Base-by-base conservation (phyloP, 2,888 invertebrate species). In the Parelbella ahira region DNA sequence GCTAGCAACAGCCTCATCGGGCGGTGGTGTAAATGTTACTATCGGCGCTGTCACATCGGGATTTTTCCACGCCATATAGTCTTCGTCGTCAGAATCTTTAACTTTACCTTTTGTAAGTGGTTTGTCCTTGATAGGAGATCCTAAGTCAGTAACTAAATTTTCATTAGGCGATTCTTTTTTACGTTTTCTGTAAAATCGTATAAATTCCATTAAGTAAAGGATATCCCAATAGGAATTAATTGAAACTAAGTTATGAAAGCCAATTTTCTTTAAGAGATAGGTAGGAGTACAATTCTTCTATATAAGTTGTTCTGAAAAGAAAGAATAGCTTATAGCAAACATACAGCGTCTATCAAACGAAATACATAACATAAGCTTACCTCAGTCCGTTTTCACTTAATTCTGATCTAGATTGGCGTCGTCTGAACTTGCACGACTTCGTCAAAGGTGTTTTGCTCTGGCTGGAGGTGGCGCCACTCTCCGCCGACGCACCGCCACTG, bases 11-110 rank as follows among this genome's bases (percentile, higher is more conserved):
- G 69, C 66, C 10, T 76, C 74, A 10, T 84, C 84, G 0, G 80
- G 71, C 1, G 83, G 82, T 25, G 84, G 84, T 9, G 83, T 84
- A 41, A 87, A 83, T 3, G 87, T 86, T 2, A 87, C 86, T 48
- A 83, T 74, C 2, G 87, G 86, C 8, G 79, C 63, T 1, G 63
- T 67, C 1, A 63, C 21, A 36, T 82, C 77, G 2, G 84, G 82
- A 34, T 86, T 82, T 50, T 82, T 82, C 87, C 87, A 87, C 47
- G 69, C 63, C 82, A 87, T 84, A 44, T 86, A 87, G 39, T 86
- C 86, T 63, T 87, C 87, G 29, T 87, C 87, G 39, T 87, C 87
- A 0, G 87, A 87, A 60, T 87, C 83, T 68, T 86, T 87, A 13
- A 63, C 70, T 65, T 84, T 84, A n/a, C 66, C 45, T 64, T 77